phyloP scores from a whole-genome alignment of 1,140 invertebrate species.

The Eurosta solidaginis region DNA sequence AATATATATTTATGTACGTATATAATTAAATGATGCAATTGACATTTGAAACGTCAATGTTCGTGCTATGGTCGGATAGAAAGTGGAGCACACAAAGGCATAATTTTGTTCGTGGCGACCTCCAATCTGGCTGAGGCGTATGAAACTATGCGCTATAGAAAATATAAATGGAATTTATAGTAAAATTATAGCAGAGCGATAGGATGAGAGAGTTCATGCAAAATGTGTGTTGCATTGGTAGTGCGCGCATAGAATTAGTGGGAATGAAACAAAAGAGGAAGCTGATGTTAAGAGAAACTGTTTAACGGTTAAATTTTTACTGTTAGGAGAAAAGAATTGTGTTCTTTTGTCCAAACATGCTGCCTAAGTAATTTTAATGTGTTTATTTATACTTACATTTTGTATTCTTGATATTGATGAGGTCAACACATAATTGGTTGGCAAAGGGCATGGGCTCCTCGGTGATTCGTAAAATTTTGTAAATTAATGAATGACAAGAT shows the following conservation, averaged over 20 bases:
- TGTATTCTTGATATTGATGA: no score
- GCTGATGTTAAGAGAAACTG: no score
- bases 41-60: neutral
- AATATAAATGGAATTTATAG: neutral
- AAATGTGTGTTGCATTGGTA: neutral
- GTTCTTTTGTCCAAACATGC: no score
- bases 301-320: no score
- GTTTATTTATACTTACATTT: no score
- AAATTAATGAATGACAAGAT: no score
- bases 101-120: neutral
- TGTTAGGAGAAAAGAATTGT: no score
- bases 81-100: neutral
- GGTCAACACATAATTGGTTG: no score
- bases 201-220: neutral
- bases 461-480: no score
- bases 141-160: neutral
- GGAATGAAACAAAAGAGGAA: neutral
- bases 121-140: neutral
- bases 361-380: no score
- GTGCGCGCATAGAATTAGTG: neutral
- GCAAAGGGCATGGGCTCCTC: no score
- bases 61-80: neutral
- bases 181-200: neutral
- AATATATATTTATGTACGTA: neutral
- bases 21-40: neutral